Evolutionary conservation across 2,113 vertebrate genomes (phyloP), one percentile per base, ranked within the genome.

Genomic region (Apeltes quadracus): DNA sequence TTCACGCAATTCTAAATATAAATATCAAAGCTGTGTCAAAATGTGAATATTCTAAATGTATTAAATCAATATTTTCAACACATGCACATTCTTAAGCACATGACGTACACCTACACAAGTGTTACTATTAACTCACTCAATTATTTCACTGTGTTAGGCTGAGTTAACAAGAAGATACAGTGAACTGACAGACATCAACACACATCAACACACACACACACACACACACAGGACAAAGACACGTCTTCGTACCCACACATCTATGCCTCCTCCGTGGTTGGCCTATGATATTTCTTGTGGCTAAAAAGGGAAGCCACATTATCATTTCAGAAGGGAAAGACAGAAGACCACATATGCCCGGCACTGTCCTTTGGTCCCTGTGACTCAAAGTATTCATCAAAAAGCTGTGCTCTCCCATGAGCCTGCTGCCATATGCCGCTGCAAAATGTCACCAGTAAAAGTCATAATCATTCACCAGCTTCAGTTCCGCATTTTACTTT

Each of bases 401-500:
- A 97, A 96, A 96, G 82, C 81, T 74, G 64, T 93, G 91, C 92
- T 94, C 93, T 98, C 95, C 96, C 96, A 93, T 96, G 96, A 98
- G 97, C 93, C 92, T 90, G 75, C 92, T 93, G 93, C 96, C 96
- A 97, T 97, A 97, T 98, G 96, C 94, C 93, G 83, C 91, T 91
- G 93, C 95, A 96, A 98, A 98, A 98, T 98, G 97, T 98, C 97
- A 98, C 95, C 95, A 94, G 94, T 95, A 94, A 96, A 96, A 97
- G 95, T 96, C 95, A 95, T 94, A 96, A 95, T 96, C 95, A 96
- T 96, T 98, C 95, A 95, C 93, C 91, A 93, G 94, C 95, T 95
- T 95, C 93, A 96, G 94, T 95, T 95, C 93, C 93, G 92, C 94
- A 94, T 96, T 96, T 98, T 94, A 96, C 95, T 95, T 95, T 95